Evolutionary conservation across 2,797 vertebrate species (phyloP), one percentile per base, ranked within the genome.

Genomic region (Microhierax caerulescens): DNA sequence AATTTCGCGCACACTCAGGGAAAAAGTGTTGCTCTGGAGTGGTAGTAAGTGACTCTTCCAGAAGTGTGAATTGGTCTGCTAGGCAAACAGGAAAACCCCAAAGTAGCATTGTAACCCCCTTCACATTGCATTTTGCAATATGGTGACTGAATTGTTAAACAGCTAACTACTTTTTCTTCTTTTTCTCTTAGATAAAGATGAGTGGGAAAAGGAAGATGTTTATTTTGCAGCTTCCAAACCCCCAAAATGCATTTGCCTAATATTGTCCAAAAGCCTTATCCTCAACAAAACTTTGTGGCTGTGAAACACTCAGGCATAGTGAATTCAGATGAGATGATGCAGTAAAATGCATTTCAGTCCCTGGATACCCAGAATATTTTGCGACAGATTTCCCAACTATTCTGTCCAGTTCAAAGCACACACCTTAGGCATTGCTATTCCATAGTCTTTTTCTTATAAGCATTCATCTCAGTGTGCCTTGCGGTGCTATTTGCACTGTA

Each of bases 21-120:
- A 53, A 54, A 61, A 69, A 17, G 16, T 0, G 0, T 9, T 72
- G 36, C 57, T 56, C 61, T 67, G 36, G 37, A 45, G 37, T 15
- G 11, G 47, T 4, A 79, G 11, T 5, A 54, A 21, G 9, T 22
- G 56, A 34, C 39, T 94, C 16, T 81, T 77, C 24, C 32, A 61
- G 32, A 50, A 21, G 17, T 3, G 5, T 8, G 16, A 67, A 50
- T 3, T 43, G 25, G 36, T 22, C 36, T 43, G 25, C 0, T 0
- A 53, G 28, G 17, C 36, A 47, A 45, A n/a, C 1, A 47, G 50
- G 28, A 57, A 51, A 87, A 87, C 8, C 11, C 30, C n/a, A 2
- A 20, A 2, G 14, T 8, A 50, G 43, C 15, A 34, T 5, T 16
- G 27, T 5, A 76, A 43, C 16, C 47, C 20, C 16, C 60, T 56